These are phyloP conservation scores for Rhodeus uyekii DNA, from an alignment of 2,797 vertebrate genomes.

Conservation along the genomic window DNA sequence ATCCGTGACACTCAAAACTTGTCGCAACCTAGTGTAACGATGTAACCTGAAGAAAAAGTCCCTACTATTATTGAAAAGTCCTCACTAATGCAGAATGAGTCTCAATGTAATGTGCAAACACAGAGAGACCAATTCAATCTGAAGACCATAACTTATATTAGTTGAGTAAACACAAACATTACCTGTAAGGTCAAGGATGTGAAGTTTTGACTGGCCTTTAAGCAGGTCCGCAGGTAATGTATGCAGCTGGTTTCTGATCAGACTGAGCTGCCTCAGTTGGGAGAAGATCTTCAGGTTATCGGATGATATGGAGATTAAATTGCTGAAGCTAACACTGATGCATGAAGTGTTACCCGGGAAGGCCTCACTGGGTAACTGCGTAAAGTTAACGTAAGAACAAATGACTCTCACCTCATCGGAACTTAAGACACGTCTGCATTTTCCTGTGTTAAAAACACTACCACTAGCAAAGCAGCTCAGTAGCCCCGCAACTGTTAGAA, in stretches of 20 bases:
- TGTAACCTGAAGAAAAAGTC: not conserved
- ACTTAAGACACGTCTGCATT: slow-evolving; percentile 66
- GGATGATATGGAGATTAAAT: slow-evolving; percentile 68
- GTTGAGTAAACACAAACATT: not conserved
- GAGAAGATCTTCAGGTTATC: slow-evolving; percentile 56
- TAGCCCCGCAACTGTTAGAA: slow-evolving; percentile 36
- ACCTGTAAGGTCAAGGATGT: slow-evolving; percentile 68
- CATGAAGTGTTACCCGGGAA: slow-evolving; percentile 69
- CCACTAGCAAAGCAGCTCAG: slow-evolving; percentile 47
- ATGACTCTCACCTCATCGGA: slow-evolving; percentile 65
- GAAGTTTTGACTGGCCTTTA: slow-evolving; percentile 65
- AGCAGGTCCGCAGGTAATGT: slow-evolving; percentile 69
- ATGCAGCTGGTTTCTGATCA: slow-evolving; percentile 67
- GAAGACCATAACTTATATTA: not conserved
- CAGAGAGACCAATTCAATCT: not conserved
- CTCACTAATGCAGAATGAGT: not conserved
- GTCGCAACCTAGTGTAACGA: not conserved
- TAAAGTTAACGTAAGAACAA: slow-evolving; percentile 65
- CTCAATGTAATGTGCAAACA: not conserved
- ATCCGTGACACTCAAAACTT: not conserved
- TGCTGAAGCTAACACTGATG: slow-evolving; percentile 73
- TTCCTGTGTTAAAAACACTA: slow-evolving; percentile 62
- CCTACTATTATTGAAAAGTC: not conserved
- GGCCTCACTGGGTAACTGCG: slow-evolving; percentile 61
- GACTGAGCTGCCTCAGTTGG: slow-evolving; percentile 47